phyloP scores from a whole-genome alignment of 2,797 vertebrate species.

The Apogon talboti region DNA sequence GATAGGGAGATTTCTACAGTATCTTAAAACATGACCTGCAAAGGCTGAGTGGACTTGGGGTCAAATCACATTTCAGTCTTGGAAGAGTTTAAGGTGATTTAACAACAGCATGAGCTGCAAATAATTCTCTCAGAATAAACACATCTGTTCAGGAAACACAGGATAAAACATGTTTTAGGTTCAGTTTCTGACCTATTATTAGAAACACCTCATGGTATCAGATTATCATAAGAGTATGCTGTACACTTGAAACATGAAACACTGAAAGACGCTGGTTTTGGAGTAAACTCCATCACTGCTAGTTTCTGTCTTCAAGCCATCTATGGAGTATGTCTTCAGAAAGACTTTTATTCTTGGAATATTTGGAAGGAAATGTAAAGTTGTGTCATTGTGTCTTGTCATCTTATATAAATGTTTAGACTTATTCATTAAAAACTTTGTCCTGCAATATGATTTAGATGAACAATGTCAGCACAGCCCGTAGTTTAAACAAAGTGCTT shows the following conservation, averaged over 20 bases:
- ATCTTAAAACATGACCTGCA: too few relatives aligned
- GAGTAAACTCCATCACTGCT: slow-evolving; percentile 1
- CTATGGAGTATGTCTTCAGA: not conserved
- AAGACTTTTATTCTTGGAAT: not conserved
- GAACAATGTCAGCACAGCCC: slow-evolving; percentile 1
- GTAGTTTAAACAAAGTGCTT: slow-evolving; percentile 7
- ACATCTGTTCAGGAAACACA: not conserved
- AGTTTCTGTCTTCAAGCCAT: slow-evolving; percentile 1
- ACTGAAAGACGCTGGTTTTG: not conserved
- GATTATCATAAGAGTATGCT: not conserved
- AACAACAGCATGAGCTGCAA: not conserved
- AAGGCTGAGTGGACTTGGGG: too few relatives aligned
- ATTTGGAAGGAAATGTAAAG: slow-evolving; percentile 1
- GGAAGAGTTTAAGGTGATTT: not conserved
- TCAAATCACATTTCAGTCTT: not conserved
- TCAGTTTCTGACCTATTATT: not conserved
- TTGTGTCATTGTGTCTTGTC: not conserved
- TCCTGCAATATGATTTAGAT: slow-evolving; percentile 3
- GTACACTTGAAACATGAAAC: not conserved
- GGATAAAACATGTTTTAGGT: not conserved
- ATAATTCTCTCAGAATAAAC: not conserved
- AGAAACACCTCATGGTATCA: not conserved
- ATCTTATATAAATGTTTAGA: not conserved
- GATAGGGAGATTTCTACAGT: too few relatives aligned
- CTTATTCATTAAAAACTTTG: not conserved